Evolutionary conservation across 2,113 vertebrate genomes (phyloP).

Genomic region (Neogale vison): DNA sequence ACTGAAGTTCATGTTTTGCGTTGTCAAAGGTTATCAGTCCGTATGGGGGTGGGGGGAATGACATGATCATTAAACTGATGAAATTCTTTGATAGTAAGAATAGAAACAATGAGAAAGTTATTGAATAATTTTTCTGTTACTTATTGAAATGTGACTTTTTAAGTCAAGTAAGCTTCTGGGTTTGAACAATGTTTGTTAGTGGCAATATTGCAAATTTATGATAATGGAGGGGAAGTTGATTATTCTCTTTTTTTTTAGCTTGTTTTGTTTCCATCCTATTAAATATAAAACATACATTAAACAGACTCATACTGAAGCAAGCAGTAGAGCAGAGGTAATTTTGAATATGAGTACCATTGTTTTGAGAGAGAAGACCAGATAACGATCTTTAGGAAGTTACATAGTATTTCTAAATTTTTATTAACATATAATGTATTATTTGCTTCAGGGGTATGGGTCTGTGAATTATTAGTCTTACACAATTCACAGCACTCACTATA

Average conservation of each 20-base stretch:
- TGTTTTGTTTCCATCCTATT: neutral
- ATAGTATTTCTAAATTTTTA: neutral
- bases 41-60: neutral
- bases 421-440: too few relatives aligned
- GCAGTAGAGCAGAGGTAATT: neutral
- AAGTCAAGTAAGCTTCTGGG: neutral
- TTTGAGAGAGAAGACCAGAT: neutral
- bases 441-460: too few relatives aligned
- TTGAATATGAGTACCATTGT: neutral
- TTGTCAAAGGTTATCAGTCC: constrained; percentile 34
- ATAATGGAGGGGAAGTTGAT: neutral
- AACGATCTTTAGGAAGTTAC: neutral
- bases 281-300: neutral
- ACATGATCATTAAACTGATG: neutral
- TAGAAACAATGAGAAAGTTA: neutral
- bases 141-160: constrained; percentile 21
- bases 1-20: neutral
- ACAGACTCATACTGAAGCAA: neutral
- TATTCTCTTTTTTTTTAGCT: neutral
- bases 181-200: neutral
- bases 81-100: constrained; percentile 45
- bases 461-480: too few relatives aligned
- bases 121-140: neutral
- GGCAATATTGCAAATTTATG: neutral
- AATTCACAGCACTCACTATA: too few relatives aligned